Percentiles rank a stretch among this genome's conserved stretches.
phyloP scores from a whole-genome alignment of 2,888 invertebrate species.

The Drosophila parthenogenetica region DNA sequence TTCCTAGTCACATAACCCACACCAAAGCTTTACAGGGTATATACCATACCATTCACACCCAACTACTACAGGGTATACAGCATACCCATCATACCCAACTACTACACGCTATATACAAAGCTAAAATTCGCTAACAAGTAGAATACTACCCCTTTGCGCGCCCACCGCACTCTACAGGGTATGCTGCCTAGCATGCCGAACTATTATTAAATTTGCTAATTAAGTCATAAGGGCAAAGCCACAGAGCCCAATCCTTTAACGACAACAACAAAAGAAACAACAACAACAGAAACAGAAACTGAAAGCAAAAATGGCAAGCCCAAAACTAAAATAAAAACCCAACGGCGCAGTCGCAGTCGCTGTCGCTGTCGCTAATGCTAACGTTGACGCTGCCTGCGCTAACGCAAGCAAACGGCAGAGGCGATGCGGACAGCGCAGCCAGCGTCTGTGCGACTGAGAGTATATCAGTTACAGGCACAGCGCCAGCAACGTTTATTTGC shows the following conservation, averaged over 20 bases:
- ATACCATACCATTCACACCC: too few species aligned
- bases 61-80: too few species aligned
- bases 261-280: constrained; percentile 3
- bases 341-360: constrained; percentile 26
- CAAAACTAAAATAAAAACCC: constrained; percentile 29
- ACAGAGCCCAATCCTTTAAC: constrained; percentile 39
- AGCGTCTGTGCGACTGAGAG: constrained; percentile 59
- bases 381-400: constrained; percentile 8
- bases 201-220: constrained; percentile 42
- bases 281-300: constrained; percentile 7
- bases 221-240: constrained; percentile 56
- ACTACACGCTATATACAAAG: too few species aligned
- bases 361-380: neutral
- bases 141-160: neutral
- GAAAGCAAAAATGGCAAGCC: constrained; percentile 45
- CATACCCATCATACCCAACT: too few species aligned
- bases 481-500: constrained; percentile 82
- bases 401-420: constrained; percentile 3
- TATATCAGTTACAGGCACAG: constrained; percentile 81
- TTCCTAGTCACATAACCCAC: too few species aligned
- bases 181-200: constrained; percentile 32
- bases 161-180: neutral
- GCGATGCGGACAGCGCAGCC: constrained; percentile 15
- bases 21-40: too few species aligned
- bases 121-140: too few species aligned